These are phyloP conservation scores for Brachypterus glaber DNA, from an alignment of 2,888 invertebrate species.

Conservation along the genomic window DNA sequence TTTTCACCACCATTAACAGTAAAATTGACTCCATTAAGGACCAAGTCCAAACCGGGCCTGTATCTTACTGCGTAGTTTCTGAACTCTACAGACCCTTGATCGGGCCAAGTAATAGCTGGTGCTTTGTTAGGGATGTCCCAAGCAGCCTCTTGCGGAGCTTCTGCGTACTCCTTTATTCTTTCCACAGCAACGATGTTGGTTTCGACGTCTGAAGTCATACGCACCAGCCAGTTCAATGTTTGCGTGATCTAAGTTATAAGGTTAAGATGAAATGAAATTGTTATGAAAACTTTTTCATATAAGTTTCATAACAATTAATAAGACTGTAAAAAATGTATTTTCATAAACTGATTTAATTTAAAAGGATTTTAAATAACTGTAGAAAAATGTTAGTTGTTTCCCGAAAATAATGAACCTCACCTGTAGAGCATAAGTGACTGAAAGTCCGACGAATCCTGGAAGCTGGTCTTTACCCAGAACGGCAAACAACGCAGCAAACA, in stretches of 20 bases:
- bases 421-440: conserved; percentile 41
- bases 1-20: conserved; percentile 74
- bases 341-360: too few relatives aligned
- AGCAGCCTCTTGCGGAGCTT: conserved; percentile 70
- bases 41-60: conserved; percentile 74
- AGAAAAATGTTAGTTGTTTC: too few relatives aligned
- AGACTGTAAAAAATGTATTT: too few relatives aligned
- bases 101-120: conserved; percentile 70
- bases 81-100: conserved; percentile 68
- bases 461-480: conserved; percentile 36
- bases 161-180: conserved; percentile 89
- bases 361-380: too few relatives aligned
- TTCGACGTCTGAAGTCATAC: conserved; percentile 92
- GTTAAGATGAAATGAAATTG: too few relatives aligned
- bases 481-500: conserved; percentile 49
- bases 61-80: conserved; percentile 76
- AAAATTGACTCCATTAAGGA: conserved; percentile 70
- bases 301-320: too few relatives aligned
- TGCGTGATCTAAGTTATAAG: conserved; percentile 13
- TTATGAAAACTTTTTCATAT: too few relatives aligned
- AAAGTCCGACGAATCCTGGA: conserved; percentile 44
- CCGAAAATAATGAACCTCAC: too few relatives aligned
- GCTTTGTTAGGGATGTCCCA: conserved; percentile 55
- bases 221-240: conserved; percentile 72
- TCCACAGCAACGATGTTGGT: conserved; percentile 95